Conservation (phyloP, 2,113 vertebrate genomes). For the Gasterosteus aculeatus region DNA sequence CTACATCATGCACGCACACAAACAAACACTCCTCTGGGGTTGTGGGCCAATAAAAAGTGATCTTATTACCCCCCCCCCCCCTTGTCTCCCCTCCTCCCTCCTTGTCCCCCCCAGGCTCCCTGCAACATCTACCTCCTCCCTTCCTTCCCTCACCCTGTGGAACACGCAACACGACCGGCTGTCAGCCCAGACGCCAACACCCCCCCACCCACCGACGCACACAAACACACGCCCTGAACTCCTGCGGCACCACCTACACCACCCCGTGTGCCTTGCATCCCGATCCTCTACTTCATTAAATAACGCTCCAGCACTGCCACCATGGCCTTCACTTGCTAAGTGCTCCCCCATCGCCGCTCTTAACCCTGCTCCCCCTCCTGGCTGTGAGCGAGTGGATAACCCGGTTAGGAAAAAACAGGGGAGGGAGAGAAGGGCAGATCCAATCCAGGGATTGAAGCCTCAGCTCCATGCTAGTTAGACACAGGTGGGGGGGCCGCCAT, state of each 20-base stretch:
- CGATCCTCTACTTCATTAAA: constrained; percentile 76
- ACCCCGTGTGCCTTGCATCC: constrained; percentile 58
- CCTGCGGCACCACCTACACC: constrained; percentile 54
- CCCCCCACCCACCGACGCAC: constrained; percentile 31
- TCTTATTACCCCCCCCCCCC: constrained; percentile 73
- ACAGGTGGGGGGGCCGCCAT: constrained; percentile 20
- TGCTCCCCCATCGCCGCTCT: constrained; percentile 67
- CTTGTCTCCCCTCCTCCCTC: constrained; percentile 52
- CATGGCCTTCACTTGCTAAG: constrained; percentile 68
- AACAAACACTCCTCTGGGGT: constrained; percentile 78
- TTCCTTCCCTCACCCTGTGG: constrained; percentile 48
- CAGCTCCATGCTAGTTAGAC: constrained; percentile 34
- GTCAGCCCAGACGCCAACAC: constrained; percentile 52
- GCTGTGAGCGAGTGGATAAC: constrained; percentile 66
- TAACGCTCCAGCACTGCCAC: constrained; percentile 71
- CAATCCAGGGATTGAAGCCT: constrained; percentile 52
- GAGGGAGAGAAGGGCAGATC: constrained; percentile 38
- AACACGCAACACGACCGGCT: constrained; percentile 65
- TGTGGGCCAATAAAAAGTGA: constrained; percentile 75
- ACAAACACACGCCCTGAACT: constrained; percentile 22
- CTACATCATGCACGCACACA: constrained; percentile 76
- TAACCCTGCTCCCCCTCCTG: constrained; percentile 60
- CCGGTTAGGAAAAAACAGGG: constrained; percentile 48
- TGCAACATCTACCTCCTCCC: constrained; percentile 51
- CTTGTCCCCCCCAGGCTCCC: constrained; percentile 38